Conservation (phyloP, 2,888 invertebrate species). For the Zaprionus obscuricornis region DNA sequence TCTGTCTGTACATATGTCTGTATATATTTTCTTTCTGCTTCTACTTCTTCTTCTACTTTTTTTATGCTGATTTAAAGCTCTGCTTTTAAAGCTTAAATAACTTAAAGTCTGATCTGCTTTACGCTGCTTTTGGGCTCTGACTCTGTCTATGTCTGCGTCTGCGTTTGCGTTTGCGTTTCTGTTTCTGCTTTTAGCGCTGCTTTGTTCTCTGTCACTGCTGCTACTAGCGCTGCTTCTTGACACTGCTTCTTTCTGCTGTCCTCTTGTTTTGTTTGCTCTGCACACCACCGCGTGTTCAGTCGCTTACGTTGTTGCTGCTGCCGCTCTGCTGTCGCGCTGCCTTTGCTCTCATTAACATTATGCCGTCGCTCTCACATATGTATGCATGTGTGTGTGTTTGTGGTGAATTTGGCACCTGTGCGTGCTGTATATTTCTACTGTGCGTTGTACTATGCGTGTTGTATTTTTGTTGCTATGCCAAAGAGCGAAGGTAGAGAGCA, state of each 20-base stretch:
- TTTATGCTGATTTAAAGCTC: conserved; percentile 33
- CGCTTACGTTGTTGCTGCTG: not conserved
- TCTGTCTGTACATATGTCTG: not conserved
- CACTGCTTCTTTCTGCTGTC: not conserved
- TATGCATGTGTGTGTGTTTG: conserved; percentile 9
- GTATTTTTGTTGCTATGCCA: conserved; percentile 34
- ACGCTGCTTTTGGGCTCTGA: not conserved
- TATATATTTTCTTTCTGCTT: too few species aligned
- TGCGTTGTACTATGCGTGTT: not conserved
- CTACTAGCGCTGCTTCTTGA: conserved; percentile 1
- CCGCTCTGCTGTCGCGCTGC: not conserved
- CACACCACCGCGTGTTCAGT: too few species aligned
- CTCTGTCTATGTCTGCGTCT: too few species aligned
- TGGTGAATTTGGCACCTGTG: conserved; percentile 62
- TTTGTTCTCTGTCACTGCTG: not conserved
- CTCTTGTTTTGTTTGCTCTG: not conserved
- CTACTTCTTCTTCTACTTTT: too few species aligned
- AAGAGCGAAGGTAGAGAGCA: too few species aligned
- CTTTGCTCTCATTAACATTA: conserved; percentile 4
- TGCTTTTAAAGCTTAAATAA: conserved; percentile 43
- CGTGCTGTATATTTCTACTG: not conserved
- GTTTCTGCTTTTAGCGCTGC: too few species aligned
- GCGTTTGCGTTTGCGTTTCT: too few species aligned
- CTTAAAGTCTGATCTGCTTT: conserved; percentile 30
- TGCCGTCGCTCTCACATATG: not conserved